A percentile compares a stretch with the other conserved stretches of the same genome.
Conservation (phyloP, 92 coral and sea anemone species). For the Pocillopora meandrina region DNA sequence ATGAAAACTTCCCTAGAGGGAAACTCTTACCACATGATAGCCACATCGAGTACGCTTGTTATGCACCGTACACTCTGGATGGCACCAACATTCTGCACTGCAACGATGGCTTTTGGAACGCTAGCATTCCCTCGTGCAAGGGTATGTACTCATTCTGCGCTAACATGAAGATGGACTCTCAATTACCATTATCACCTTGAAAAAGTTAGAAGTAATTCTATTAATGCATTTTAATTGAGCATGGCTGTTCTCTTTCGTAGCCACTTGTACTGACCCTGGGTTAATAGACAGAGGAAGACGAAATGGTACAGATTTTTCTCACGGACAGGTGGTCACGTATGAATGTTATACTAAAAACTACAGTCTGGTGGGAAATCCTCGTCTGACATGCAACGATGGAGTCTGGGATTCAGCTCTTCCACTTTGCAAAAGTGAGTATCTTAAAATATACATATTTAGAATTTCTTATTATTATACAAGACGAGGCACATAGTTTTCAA, state of each 20-base stretch:
- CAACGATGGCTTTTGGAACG: constrained; percentile 72
- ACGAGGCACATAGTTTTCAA: too few species aligned
- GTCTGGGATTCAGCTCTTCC: constrained; percentile 30
- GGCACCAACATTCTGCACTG: constrained; percentile 53
- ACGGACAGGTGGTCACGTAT: constrained; percentile 37
- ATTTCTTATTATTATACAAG: too few species aligned
- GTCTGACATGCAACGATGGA: constrained; percentile 42
- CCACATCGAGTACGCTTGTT: constrained; percentile 26
- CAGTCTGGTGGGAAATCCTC: constrained; percentile 26
- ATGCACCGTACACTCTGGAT: constrained; percentile 28
- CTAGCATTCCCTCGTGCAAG: constrained; percentile 51
- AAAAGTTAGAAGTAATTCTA: too few species aligned
- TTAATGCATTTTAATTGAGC: background rate
- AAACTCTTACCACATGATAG: background rate
- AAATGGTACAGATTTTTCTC: constrained; percentile 34
- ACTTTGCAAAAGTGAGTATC: constrained; percentile 3
- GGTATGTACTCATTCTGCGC: background rate
- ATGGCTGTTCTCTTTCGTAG: background rate
- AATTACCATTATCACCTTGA: too few species aligned
- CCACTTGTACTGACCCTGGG: constrained; percentile 51
- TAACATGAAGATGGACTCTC: too few species aligned
- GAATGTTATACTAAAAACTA: constrained; percentile 33
- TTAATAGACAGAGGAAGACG: constrained; percentile 8
- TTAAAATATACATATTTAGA: too few species aligned
- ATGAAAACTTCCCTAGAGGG: fast-evolving